These are phyloP conservation scores for Rhyacophila brunnea DNA, from an alignment of 1,140 invertebrate genomes.

Conservation along the genomic window DNA sequence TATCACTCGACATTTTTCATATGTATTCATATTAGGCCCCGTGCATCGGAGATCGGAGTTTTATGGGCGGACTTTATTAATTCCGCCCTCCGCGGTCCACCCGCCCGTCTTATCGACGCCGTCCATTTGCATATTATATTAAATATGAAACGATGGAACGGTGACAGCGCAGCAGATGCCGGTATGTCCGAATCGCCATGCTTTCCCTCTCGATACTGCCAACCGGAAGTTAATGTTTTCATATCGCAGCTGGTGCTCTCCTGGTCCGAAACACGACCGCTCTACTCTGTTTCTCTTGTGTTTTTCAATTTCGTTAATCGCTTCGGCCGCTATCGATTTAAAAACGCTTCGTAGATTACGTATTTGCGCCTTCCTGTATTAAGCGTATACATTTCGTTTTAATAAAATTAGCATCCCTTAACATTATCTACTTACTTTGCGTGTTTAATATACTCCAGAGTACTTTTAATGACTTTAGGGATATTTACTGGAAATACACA, in stretches of 20 bases:
- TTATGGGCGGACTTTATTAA: conserved; percentile 32
- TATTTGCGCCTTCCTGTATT: too few species aligned
- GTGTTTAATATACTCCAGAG: too few species aligned
- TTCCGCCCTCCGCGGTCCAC: conserved; percentile 15
- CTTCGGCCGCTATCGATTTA: neutral
- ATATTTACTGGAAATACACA: too few species aligned
- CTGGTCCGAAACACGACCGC: too few species aligned
- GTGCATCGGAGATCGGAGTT: conserved; percentile 6
- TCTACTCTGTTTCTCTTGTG: neutral
- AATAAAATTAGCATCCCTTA: too few species aligned
- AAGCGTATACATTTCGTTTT: too few species aligned
- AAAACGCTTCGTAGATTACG: too few species aligned
- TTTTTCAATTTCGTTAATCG: neutral
- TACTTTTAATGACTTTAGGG: too few species aligned
- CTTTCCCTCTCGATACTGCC: too few species aligned
- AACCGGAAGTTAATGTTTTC: too few species aligned
- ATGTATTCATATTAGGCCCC: conserved; percentile 16
- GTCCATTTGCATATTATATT: conserved; percentile 34
- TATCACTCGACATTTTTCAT: conserved; percentile 21
- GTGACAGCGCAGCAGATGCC: conserved; percentile 23
- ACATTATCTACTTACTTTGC: too few species aligned
- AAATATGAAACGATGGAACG: conserved; percentile 27
- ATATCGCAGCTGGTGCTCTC: too few species aligned
- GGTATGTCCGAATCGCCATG: neutral
- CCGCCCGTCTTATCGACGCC: conserved; percentile 23